Conservation (phyloP, 2,888 invertebrate species). For the Stegophylla sp. region DNA sequence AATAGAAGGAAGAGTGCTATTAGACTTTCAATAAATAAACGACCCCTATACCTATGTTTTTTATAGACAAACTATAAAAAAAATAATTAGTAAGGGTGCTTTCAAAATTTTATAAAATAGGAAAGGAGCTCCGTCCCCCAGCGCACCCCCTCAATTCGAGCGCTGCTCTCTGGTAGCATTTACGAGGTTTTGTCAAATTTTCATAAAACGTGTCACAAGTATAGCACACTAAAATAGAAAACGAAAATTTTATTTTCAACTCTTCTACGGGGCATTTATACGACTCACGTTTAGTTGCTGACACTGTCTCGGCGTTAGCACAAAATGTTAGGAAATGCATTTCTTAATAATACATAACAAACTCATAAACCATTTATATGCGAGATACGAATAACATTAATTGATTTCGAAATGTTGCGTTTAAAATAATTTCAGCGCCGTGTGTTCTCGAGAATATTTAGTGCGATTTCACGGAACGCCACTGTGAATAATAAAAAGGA, state of each 20-base stretch:
- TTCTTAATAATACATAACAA: neutral
- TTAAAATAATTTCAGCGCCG: neutral
- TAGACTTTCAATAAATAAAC: no score
- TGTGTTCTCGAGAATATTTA: conserved; percentile 14
- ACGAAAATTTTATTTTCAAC: conserved; percentile 12
- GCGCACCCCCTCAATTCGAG: neutral
- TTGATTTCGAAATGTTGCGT: neutral
- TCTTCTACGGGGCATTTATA: neutral
- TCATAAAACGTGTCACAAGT: neutral
- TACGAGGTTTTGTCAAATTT: no score
- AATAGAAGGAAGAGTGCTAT: no score
- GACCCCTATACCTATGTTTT: no score
- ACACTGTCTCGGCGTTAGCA: neutral
- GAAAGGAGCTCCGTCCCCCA: neutral
- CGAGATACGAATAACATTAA: conserved; percentile 13
- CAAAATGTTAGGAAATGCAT: neutral
- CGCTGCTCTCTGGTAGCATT: no score
- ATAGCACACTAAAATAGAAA: neutral
- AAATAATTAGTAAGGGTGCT: no score
- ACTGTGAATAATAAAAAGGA: neutral
- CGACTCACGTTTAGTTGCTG: neutral
- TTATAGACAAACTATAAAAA: no score
- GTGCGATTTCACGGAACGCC: neutral
- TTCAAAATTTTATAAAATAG: no score
- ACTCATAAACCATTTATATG: conserved; percentile 25